Percentiles rank a stretch among this genome's conserved stretches.
Conservation (phyloP, 2,888 invertebrate species). For the Lomographa bimaculata region DNA sequence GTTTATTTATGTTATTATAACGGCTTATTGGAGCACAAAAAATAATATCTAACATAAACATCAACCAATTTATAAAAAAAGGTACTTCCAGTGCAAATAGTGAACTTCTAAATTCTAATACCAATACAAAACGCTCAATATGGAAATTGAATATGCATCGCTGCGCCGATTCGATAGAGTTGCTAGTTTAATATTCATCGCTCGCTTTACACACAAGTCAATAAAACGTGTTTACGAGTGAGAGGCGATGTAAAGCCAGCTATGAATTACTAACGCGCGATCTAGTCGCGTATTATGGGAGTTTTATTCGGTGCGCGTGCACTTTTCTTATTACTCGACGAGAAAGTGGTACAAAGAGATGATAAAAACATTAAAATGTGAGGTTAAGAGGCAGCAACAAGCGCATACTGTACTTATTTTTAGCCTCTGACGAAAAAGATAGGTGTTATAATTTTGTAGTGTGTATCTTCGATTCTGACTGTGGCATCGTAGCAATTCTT, state of each 20-base stretch:
- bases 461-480: no score
- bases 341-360: no score
- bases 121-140: slow-evolving; percentile 29
- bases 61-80: slow-evolving; percentile 14
- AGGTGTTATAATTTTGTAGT: no score
- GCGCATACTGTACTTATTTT: no score
- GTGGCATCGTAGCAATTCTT: no score
- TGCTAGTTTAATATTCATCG: slow-evolving; percentile 66
- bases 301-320: slow-evolving; percentile 36
- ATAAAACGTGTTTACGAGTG: slow-evolving; percentile 71
- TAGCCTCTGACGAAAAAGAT: no score
- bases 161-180: slow-evolving; percentile 36
- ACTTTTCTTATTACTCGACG: slow-evolving; percentile 1
- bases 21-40: no score
- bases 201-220: slow-evolving; percentile 59
- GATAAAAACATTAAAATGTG: no score
- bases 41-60: slow-evolving; percentile 3
- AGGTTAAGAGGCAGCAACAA: no score
- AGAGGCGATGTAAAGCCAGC: slow-evolving; percentile 56
- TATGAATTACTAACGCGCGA: slow-evolving; percentile 58
- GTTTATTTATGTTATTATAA: no score
- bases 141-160: slow-evolving; percentile 65
- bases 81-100: slow-evolving; percentile 20
- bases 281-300: slow-evolving; percentile 36
- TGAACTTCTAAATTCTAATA: slow-evolving; percentile 17